A percentile compares a stretch with the other conserved stretches of the same genome.
Evolutionary conservation across 2,113 vertebrate genomes (phyloP).

Genomic region (Catharus minimus): DNA sequence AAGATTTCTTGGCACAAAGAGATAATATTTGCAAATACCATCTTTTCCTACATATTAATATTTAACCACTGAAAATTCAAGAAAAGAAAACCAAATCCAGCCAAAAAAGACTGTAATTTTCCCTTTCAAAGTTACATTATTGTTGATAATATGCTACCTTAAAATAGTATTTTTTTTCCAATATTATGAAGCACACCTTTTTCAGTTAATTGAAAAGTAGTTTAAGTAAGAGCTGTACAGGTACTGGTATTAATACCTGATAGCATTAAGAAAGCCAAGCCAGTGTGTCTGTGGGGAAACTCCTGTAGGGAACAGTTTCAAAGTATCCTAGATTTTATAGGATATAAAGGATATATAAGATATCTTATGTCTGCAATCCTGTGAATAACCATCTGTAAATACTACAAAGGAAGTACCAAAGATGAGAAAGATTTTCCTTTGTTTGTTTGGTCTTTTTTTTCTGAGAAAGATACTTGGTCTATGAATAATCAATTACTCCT

Average conservation of each 20-base stretch:
- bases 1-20: background rate
- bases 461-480: background rate
- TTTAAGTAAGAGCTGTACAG: background rate
- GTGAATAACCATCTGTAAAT: background rate
- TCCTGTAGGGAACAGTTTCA: background rate
- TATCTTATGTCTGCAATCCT: background rate
- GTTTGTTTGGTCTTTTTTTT: background rate
- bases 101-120: background rate
- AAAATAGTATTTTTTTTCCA: background rate
- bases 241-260: background rate
- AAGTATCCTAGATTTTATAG: background rate
- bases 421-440: background rate
- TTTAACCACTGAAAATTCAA: background rate
- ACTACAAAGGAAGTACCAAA: background rate
- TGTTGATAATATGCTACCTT: background rate
- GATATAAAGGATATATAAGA: background rate
- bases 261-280: slow-evolving; percentile 34
- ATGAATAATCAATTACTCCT: background rate
- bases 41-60: background rate
- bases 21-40: background rate
- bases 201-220: background rate
- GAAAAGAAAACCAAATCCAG: background rate
- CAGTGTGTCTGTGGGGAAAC: background rate
- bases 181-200: background rate
- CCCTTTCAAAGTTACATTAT: background rate